Evolutionary conservation across 2,113 vertebrate species (phyloP).

Genomic region (Malaclemys terrapin): DNA sequence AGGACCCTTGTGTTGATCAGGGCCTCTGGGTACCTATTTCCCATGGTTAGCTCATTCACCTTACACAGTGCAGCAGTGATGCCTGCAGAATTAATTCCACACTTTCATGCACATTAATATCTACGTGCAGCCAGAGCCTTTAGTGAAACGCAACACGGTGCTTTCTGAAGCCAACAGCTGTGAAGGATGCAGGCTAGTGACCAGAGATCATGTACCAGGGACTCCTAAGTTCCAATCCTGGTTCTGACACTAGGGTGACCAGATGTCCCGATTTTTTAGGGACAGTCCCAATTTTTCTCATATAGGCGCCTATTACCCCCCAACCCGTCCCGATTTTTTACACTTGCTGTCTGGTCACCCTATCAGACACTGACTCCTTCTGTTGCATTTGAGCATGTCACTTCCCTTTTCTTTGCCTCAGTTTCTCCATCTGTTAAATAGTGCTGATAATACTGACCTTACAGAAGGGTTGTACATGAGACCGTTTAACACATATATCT

Average conservation of each 20-base stretch:
- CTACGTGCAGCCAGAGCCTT: not conserved
- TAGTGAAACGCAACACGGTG: not conserved
- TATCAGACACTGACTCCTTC: not conserved
- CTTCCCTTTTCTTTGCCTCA: not conserved
- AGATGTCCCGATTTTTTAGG: too few relatives aligned
- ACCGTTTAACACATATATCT: not conserved
- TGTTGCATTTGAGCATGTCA: not conserved
- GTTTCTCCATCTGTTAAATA: not conserved
- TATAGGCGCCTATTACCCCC: too few relatives aligned
- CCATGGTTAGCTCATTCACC: not conserved
- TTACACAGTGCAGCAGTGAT: not conserved
- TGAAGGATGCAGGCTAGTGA: not conserved
- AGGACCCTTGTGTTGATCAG: not conserved
- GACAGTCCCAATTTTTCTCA: too few relatives aligned
- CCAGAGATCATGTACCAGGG: not conserved
- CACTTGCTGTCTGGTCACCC: too few relatives aligned
- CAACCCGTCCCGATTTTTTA: too few relatives aligned
- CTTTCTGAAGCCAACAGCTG: not conserved
- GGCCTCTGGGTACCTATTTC: not conserved
- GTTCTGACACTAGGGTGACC: not conserved
- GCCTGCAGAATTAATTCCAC: not conserved
- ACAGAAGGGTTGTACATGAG: not conserved
- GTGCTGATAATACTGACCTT: not conserved
- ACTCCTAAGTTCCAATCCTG: not conserved
- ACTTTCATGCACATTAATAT: not conserved